phyloP scores from a whole-genome alignment of 1,140 invertebrate genomes.

The Ooceraea biroi region DNA sequence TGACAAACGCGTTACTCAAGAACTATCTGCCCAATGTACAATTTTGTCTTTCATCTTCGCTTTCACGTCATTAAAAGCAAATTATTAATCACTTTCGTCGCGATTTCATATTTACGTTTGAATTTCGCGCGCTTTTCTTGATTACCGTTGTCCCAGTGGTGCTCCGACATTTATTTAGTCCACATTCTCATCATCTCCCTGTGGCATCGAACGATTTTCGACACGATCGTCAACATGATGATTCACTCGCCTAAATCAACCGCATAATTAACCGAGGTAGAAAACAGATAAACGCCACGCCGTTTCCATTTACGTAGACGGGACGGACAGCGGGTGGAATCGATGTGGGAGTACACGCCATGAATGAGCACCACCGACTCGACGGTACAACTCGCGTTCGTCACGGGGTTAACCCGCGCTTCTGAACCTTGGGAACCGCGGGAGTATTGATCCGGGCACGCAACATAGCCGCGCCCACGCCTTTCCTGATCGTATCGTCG shows the following conservation, averaged over 20 bases:
- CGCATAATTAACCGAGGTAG: background rate
- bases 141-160: background rate
- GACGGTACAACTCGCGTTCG: slow-evolving; percentile 50
- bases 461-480: slow-evolving; percentile 65
- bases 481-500: slow-evolving; percentile 33
- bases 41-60: background rate
- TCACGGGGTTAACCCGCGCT: slow-evolving; percentile 36
- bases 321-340: background rate
- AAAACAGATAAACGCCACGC: too few relatives aligned
- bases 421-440: slow-evolving; percentile 52
- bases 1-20: background rate
- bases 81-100: background rate
- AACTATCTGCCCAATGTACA: background rate
- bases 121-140: slow-evolving; percentile 12
- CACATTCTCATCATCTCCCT: background rate
- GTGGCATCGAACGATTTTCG: background rate
- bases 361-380: slow-evolving; percentile 26
- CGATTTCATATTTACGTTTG: background rate
- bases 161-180: background rate
- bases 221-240: background rate
- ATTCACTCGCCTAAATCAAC: background rate
- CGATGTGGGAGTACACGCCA: background rate
- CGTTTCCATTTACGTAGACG: too few relatives aligned
- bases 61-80: background rate
- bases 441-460: slow-evolving; percentile 70